Percentiles rank a stretch among this genome's conserved stretches.
Evolutionary conservation across 2,113 vertebrate species (phyloP).

Genomic region (Psettodes erumei): DNA sequence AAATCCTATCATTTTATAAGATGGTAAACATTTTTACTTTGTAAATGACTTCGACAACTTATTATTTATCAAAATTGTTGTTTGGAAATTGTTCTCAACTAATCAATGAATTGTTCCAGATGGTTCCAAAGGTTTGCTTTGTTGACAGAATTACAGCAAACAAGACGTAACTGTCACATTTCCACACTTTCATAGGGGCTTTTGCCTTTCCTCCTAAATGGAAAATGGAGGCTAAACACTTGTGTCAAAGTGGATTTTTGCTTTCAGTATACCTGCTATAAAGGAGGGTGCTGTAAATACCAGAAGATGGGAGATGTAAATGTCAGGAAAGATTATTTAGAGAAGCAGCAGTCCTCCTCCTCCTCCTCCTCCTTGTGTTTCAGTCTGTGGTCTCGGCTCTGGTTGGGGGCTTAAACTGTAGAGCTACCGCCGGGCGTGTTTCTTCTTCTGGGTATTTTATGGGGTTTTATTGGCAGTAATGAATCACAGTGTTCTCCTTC

Average conservation of each 20-base stretch:
- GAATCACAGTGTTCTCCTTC: constrained; percentile 64
- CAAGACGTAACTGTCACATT: background rate
- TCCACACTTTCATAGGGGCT: background rate
- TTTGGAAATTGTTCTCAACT: background rate
- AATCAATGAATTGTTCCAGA: background rate
- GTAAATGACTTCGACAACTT: too few relatives aligned
- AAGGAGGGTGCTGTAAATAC: constrained; percentile 2
- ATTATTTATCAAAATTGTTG: background rate
- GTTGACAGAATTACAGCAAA: background rate
- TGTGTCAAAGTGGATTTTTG: background rate
- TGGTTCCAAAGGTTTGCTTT: background rate
- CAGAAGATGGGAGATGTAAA: constrained; percentile 29
- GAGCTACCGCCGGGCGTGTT: constrained; percentile 38
- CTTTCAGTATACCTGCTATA: background rate
- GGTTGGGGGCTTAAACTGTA: constrained; percentile 25
- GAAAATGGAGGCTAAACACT: background rate
- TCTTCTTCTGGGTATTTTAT: constrained; percentile 56
- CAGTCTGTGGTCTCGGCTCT: constrained; percentile 24
- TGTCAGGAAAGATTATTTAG: constrained; percentile 38
- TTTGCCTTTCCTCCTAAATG: background rate
- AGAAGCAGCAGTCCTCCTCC: constrained; percentile 7
- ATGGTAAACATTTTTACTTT: background rate
- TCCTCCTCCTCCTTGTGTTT: constrained; percentile 24
- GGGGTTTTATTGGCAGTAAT: constrained; percentile 62
- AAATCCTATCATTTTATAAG: background rate